These are phyloP conservation scores for Mimas tiliae DNA, from an alignment of 2,888 invertebrate genomes.

Conservation along the genomic window DNA sequence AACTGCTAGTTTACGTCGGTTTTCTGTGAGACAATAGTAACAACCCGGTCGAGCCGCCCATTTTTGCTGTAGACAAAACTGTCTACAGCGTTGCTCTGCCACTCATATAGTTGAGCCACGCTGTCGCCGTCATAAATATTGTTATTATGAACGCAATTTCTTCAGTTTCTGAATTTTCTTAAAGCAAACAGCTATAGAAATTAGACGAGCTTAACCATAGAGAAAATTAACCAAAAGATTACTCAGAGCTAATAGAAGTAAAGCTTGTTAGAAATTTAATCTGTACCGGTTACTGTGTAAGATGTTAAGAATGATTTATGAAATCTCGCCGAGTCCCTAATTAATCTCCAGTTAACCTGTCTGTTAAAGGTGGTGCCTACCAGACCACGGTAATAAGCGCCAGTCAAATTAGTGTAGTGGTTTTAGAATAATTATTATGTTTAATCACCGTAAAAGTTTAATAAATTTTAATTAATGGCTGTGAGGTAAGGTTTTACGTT, in stretches of 20 bases:
- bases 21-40: no score
- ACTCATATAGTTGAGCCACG: no score
- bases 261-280: constrained; percentile 10
- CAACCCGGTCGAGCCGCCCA: no score
- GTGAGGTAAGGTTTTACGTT: no score
- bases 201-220: not conserved
- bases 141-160: not conserved
- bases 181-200: not conserved
- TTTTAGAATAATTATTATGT: not conserved
- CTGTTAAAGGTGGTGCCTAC: constrained; percentile 40
- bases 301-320: constrained; percentile 51
- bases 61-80: no score
- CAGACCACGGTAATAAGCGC: constrained; percentile 40
- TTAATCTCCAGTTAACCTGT: constrained; percentile 55
- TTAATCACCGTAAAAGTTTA: not conserved
- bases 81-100: no score
- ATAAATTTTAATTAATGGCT: no score
- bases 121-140: no score
- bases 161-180: not conserved
- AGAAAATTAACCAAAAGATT: constrained; percentile 21
- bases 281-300: constrained; percentile 24
- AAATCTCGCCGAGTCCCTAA: constrained; percentile 46
- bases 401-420: constrained; percentile 12
- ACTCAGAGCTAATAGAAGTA: constrained; percentile 6
- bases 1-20: no score